These are phyloP conservation scores for Macropis europaea DNA, from an alignment of 2,888 invertebrate genomes.

Conservation along the genomic window DNA sequence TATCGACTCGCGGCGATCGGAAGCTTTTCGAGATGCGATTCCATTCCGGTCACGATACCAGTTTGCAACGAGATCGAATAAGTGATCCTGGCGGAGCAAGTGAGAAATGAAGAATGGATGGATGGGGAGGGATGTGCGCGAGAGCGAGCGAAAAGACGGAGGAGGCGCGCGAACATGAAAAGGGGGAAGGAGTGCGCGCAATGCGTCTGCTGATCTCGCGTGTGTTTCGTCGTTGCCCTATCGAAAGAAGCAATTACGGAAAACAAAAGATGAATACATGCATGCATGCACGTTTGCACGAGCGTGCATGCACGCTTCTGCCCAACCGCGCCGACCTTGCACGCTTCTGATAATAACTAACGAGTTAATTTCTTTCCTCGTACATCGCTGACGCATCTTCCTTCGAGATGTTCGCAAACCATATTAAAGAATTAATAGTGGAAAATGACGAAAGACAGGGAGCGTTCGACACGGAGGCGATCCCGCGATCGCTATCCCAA, in stretches of 20 bases:
- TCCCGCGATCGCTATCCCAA: background rate
- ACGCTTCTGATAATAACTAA: slow-evolving; percentile 42
- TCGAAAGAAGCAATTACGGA: slow-evolving; percentile 41
- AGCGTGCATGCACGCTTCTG: slow-evolving; percentile 22
- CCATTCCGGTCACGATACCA: background rate
- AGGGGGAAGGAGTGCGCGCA: background rate
- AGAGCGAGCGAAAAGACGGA: background rate
- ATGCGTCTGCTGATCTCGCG: background rate
- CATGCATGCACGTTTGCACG: background rate
- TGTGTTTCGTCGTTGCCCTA: slow-evolving; percentile 1
- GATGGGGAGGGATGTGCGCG: background rate
- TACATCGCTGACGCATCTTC: slow-evolving; percentile 13
- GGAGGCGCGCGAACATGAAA: too few relatives aligned
- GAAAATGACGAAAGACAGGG: background rate
- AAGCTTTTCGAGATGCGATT: background rate
- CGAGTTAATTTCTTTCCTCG: slow-evolving; percentile 43
- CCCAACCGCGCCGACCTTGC: slow-evolving; percentile 34
- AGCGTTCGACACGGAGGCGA: background rate
- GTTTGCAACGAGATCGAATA: background rate
- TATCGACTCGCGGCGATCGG: too few relatives aligned
- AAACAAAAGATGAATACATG: slow-evolving; percentile 41
- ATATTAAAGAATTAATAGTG: slow-evolving; percentile 16
- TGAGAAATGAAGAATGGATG: background rate
- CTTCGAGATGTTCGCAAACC: background rate
- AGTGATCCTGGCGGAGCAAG: background rate